These are phyloP conservation scores for Petrolisthes manimaculis DNA, from an alignment of 2,888 invertebrate species.

Conservation along the genomic window DNA sequence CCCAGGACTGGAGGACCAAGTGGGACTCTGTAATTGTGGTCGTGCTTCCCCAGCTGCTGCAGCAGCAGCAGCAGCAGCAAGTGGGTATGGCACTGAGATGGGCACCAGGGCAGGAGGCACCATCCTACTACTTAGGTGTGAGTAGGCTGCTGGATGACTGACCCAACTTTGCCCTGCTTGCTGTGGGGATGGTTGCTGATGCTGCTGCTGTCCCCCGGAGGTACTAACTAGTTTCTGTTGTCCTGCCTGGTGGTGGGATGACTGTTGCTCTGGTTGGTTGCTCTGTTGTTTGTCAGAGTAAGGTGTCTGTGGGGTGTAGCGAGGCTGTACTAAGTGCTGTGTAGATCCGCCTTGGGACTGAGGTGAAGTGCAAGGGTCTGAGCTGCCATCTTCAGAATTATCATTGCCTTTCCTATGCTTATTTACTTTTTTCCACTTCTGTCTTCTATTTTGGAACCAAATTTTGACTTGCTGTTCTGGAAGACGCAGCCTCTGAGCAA, in stretches of 20 bases:
- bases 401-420: conserved; percentile 27
- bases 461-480: conserved; percentile 99
- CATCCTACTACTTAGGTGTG: conserved; percentile 45
- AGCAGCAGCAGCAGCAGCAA: neutral
- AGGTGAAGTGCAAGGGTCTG: conserved; percentile 20
- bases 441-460: conserved; percentile 96
- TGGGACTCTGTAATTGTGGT: conserved; percentile 31
- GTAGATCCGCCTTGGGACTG: conserved; percentile 18
- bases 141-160: conserved; percentile 31
- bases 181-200: conserved; percentile 2
- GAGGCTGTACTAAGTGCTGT: conserved; percentile 23
- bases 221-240: conserved; percentile 10
- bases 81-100: conserved; percentile 48
- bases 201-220: neutral
- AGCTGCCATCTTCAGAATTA: conserved; percentile 28
- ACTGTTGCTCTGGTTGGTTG: conserved; percentile 21
- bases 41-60: neutral
- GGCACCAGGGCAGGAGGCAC: conserved; percentile 53
- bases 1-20: conserved; percentile 34
- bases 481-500: conserved; percentile 92
- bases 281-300: conserved; percentile 7
- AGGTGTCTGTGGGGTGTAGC: conserved; percentile 19
- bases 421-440: conserved; percentile 96
- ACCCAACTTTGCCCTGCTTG: conserved; percentile 43
- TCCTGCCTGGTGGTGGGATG: conserved; percentile 13